These are phyloP conservation scores for Semibalanus balanoides DNA, from an alignment of 1,140 invertebrate species.

Conservation along the genomic window DNA sequence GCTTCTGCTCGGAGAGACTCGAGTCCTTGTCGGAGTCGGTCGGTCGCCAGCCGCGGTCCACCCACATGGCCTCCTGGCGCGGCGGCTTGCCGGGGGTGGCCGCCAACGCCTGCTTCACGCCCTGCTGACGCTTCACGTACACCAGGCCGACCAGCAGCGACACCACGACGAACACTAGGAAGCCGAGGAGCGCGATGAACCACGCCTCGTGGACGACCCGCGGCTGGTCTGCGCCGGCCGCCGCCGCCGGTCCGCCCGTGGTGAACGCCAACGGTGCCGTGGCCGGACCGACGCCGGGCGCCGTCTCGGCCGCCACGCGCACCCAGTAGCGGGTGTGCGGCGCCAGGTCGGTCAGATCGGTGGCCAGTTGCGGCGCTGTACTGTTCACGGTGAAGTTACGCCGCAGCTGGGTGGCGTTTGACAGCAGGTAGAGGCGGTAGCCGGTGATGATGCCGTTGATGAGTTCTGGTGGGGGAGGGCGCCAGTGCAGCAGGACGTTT, in stretches of 20 bases:
- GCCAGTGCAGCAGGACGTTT: neutral
- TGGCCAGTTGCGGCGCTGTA: constrained; percentile 12
- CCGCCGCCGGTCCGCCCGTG: neutral
- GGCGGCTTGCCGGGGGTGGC: neutral
- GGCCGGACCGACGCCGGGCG: constrained; percentile 16
- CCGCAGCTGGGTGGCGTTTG: neutral
- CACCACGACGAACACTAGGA: constrained; percentile 16
- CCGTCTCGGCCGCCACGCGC: constrained; percentile 17
- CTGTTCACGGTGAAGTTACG: neutral
- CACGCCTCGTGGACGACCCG: constrained; percentile 9
- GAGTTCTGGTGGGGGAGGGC: neutral
- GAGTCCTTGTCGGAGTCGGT: constrained; percentile 17
- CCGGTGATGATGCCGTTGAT: neutral
- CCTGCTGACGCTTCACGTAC: constrained; percentile 14
- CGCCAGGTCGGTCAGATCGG: constrained; percentile 13
- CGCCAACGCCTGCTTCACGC: constrained; percentile 10
- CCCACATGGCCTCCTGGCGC: constrained; percentile 18
- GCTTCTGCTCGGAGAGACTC: constrained; percentile 14
- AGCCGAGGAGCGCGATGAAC: constrained; percentile 17
- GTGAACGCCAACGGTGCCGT: constrained; percentile 12
- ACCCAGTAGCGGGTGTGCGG: constrained; percentile 17
- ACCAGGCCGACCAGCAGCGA: constrained; percentile 15
- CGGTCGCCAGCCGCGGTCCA: constrained; percentile 18
- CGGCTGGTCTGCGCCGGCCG: neutral
- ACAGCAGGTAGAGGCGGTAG: neutral